Evolutionary conservation across 35 echinoderm and acorn worm species (phyloP), one percentile per base, ranked within the genome.

Genomic region (Nesometra sesokonis): DNA sequence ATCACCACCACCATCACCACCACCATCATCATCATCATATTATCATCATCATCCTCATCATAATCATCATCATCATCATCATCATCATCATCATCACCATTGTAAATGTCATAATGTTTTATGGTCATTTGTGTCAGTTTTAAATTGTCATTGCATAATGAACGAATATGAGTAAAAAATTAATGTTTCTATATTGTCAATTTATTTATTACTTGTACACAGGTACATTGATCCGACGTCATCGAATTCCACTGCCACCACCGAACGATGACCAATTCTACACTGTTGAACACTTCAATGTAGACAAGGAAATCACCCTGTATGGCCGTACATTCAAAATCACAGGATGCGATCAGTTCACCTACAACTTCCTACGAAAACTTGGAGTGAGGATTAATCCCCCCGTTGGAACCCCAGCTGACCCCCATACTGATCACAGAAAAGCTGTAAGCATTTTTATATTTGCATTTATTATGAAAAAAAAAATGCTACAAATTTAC

Each of bases 311-410:
- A 33, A 88, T 97, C 19, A 93, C 80, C 0, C 39, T 97, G 35
- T 97, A 97, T 82, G 88, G 91, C 3, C 89, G 91, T 36, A 93
- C 91, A 21, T 97, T 97, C 89, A 97, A 97, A 88, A 93, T 97
- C 23, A 97, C 95, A 34, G 89, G 87, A 7, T 97, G 95, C 29
- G 95, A 97, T 86, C 95, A 97, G 80, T 97, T 97, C 87, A 97
- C 95, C 19, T 93, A 86, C 47, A 97, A 97, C 81, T 97, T 97
- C 81, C 87, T 97, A 32, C 86, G 91, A 11, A 97, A 97, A 77
- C 87, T 93, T 17, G 95, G 95, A 33, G 89, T 97, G 35, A 86
- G 95, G 32, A 78, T 97, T 9, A 91, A 86, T 39, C 31, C 32
- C 27, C 95, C 95, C 17, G 89, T 33, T 35, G 82, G 83, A 7